phyloP scores from a whole-genome alignment of 2,888 invertebrate species.

The Drosophila neonasuta region DNA sequence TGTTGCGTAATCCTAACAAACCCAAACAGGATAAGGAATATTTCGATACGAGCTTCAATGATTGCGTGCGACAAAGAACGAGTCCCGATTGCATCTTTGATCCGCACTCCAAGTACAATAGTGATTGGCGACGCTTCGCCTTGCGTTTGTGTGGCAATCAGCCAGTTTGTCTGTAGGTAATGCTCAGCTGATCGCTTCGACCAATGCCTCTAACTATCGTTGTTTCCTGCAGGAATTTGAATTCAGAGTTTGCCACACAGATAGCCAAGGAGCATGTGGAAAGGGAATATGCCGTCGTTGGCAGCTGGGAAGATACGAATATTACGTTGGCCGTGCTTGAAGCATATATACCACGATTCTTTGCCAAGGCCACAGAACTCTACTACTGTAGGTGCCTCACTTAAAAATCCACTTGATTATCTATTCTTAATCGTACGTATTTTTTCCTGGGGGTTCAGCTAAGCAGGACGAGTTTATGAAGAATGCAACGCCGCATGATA shows the following conservation, averaged over 20 bases:
- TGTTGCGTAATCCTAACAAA: conserved; percentile 51
- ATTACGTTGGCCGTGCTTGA: conserved; percentile 90
- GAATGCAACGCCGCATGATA: conserved; percentile 68
- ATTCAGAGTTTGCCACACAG: conserved; percentile 85
- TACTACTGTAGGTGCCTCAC: conserved; percentile 84
- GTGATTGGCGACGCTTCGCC: conserved; percentile 91
- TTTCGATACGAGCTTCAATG: conserved; percentile 83
- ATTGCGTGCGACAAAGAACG: conserved; percentile 86
- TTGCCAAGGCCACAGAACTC: conserved; percentile 87
- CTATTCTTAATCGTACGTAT: not conserved
- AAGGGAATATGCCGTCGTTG: conserved; percentile 92
- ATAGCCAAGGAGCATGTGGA: conserved; percentile 91
- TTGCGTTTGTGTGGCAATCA: conserved; percentile 94
- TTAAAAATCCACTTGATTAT: not conserved
- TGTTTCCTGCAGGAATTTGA: conserved; percentile 87
- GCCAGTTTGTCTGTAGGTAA: conserved; percentile 88
- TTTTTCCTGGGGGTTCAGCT: conserved; percentile 24
- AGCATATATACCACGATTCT: conserved; percentile 91
- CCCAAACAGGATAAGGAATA: conserved; percentile 29
- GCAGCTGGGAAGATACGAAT: conserved; percentile 92
- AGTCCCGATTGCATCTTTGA: conserved; percentile 83
- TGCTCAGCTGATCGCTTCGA: not conserved
- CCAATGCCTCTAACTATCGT: conserved; percentile 1
- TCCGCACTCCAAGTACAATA: conserved; percentile 89
- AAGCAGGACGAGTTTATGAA: conserved; percentile 45